Evolutionary conservation across 1,140 invertebrate genomes (phyloP), one percentile per base, ranked within the genome.

Genomic region (Trialeurodes vaporariorum): DNA sequence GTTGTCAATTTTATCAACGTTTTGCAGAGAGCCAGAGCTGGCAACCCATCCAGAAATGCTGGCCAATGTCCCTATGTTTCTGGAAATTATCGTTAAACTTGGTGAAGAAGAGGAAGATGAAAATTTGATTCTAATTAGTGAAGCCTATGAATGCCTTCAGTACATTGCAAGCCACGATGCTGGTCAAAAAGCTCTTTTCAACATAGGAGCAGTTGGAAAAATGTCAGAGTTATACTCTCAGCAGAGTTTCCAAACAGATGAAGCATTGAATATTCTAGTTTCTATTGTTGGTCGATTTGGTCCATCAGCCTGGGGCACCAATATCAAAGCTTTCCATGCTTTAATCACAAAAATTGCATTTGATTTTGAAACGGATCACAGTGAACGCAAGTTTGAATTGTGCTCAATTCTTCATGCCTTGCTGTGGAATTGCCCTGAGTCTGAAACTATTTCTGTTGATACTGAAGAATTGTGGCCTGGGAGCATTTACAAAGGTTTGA

Each of bases 311-410:
- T 93, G 91, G 90, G 84, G 87, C 60, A 84, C 85, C 66, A 76
- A 81, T 68, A 83, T 86, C 0, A 86, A 87, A 71, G 83, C 86
- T 0, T 93, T 94, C 75, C 87, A 91, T 76, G 84, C 86, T 0
- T 80, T 95, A n/a, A 80, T 94, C 26, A 90, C 91, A 71, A 88
- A 91, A 79, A 87, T 94, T 67, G 84, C 90, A 1, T 76, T 91
- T 9, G 92, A 94, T 75, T 94, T 94, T 81, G 88, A 91, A 72
- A 90, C 87, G 0, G 92, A 94, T 77, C 85, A 92, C 65, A 88
- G 87, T 23, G 90, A 94, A 73, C 81, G 88, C 65, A 95, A 96
- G 77, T 95, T 94, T 80, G 88, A 94, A 75, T 77, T 94, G 13
- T 92, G 89, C 72, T 79, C 82, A 1, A 86, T 92, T 67, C 77